Conservation (phyloP, 2,888 invertebrate species). For the Onchidella celtica region DNA sequence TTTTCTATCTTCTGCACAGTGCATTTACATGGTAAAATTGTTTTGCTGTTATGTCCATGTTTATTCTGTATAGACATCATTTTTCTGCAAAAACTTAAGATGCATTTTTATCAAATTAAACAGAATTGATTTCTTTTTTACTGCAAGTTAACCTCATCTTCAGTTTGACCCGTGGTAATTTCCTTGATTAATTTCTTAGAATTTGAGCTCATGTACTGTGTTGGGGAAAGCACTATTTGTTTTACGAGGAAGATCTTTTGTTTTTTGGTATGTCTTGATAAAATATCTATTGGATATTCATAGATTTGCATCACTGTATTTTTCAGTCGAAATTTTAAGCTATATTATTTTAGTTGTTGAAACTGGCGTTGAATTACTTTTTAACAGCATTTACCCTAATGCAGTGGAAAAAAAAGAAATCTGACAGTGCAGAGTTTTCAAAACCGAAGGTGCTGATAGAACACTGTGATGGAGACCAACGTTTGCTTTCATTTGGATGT, state of each 20-base stretch:
- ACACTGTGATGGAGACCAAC: slow-evolving; percentile 42
- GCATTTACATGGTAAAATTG: too few relatives aligned
- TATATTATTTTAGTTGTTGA: neutral
- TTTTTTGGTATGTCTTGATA: neutral
- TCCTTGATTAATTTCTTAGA: too few relatives aligned
- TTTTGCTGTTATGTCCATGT: too few relatives aligned
- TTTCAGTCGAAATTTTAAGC: neutral
- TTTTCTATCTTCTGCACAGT: too few relatives aligned
- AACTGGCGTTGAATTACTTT: neutral
- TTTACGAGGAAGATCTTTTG: neutral
- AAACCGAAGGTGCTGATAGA: slow-evolving; percentile 40
- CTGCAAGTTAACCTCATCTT: too few relatives aligned
- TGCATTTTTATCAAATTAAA: too few relatives aligned
- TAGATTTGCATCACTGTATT: neutral
- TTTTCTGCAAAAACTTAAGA: too few relatives aligned
- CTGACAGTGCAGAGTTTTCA: slow-evolving; percentile 16
- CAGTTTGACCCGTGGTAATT: too few relatives aligned
- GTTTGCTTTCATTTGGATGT: slow-evolving; percentile 50
- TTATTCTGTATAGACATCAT: too few relatives aligned
- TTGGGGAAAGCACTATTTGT: too few relatives aligned
- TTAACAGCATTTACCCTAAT: slow-evolving; percentile 35
- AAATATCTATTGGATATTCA: neutral
- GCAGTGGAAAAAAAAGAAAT: slow-evolving; percentile 43
- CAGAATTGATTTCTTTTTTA: too few relatives aligned
- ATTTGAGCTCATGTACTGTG: too few relatives aligned